These are phyloP conservation scores for Notiomystis cincta DNA, from an alignment of 2,113 vertebrate genomes.

Conservation along the genomic window DNA sequence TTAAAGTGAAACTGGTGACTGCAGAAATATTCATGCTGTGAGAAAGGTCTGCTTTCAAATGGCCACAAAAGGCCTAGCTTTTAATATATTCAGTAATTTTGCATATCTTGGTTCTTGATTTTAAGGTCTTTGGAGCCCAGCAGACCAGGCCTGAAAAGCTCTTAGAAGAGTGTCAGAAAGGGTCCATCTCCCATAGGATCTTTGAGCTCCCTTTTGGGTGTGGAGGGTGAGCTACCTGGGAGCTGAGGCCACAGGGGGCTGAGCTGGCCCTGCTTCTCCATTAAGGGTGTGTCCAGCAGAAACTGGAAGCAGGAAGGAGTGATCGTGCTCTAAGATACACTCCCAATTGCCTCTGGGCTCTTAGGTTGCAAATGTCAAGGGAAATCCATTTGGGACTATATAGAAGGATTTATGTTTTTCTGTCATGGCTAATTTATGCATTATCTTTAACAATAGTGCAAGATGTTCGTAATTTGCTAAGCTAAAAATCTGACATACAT, in stretches of 20 bases:
- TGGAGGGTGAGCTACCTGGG: not conserved
- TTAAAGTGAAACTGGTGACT: not conserved
- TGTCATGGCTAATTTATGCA: not conserved
- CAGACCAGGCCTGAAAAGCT: not conserved
- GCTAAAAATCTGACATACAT: not conserved
- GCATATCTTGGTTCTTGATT: not conserved
- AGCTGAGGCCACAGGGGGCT: not conserved
- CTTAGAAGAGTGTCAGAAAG: not conserved
- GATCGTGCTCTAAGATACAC: not conserved
- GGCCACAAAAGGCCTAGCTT: not conserved
- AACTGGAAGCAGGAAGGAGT: not conserved
- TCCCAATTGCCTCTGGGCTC: not conserved
- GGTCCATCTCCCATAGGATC: not conserved
- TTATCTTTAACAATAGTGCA: not conserved
- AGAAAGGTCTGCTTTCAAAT: not conserved
- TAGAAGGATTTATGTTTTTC: not conserved
- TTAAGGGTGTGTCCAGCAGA: not conserved
- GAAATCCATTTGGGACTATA: not conserved
- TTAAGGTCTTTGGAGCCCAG: not conserved
- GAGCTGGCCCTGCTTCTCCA: not conserved
- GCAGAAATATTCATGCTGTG: not conserved
- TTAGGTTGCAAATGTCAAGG: not conserved
- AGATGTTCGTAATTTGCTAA: not conserved
- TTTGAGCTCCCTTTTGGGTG: fast-evolving
- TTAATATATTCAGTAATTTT: not conserved